phyloP scores from a whole-genome alignment of 1,140 invertebrate genomes.

The Medauroidea extradentata region DNA sequence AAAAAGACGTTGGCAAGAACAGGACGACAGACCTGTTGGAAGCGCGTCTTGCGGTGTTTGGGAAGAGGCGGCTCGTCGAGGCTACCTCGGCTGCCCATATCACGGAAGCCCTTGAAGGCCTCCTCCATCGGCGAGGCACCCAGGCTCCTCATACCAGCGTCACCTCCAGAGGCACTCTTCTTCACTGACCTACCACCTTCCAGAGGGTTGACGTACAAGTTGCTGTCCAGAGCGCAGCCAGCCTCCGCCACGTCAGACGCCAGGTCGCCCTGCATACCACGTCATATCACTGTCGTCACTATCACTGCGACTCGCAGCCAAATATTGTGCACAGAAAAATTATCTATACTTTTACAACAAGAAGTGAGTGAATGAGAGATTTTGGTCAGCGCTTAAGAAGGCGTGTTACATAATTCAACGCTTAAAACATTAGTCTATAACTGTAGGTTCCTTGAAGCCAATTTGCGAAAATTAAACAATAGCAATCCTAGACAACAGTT shows the following conservation, averaged over 20 bases:
- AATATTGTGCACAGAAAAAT: no score
- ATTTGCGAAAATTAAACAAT: no score
- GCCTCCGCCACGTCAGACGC: conserved; percentile 11
- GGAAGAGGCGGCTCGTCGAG: conserved; percentile 65
- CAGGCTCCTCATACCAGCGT: conserved; percentile 57
- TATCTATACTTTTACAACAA: neutral
- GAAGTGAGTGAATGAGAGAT: no score
- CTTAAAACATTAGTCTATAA: no score
- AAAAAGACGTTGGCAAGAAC: no score
- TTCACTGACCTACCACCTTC: conserved; percentile 57
- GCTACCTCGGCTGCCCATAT: conserved; percentile 52
- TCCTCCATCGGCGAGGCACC: conserved; percentile 50
- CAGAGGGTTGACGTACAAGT: conserved; percentile 89
- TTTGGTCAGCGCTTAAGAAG: no score
- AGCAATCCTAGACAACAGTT: no score
- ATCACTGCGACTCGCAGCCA: no score
- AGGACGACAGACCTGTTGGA: conserved; percentile 68
- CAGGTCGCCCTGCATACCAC: conserved; percentile 17
- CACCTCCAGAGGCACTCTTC: conserved; percentile 74
- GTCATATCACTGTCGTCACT: no score
- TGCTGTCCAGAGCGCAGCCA: conserved; percentile 53
- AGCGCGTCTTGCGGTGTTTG: conserved; percentile 80
- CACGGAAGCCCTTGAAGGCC: conserved; percentile 47
- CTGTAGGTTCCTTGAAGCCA: no score
- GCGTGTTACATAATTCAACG: no score